Evolutionary conservation across 2,797 vertebrate genomes (phyloP).

Genomic region (Karalla daura): DNA sequence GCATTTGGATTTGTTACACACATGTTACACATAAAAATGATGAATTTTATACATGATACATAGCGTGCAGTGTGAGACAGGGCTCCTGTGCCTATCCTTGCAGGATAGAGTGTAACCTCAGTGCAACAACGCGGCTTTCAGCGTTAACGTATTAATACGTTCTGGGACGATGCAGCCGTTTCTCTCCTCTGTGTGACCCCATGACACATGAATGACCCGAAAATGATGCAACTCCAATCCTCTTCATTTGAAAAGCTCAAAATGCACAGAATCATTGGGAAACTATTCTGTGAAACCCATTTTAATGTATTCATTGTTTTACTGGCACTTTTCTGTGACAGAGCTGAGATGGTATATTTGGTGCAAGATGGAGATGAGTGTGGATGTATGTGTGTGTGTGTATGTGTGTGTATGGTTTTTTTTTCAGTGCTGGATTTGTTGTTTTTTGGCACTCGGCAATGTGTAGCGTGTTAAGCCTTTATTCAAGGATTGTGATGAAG

Average conservation of each 20-base stretch:
- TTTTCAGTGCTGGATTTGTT: background rate
- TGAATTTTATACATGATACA: background rate
- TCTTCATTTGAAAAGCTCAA: background rate
- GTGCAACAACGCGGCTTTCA: background rate
- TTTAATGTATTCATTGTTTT: background rate
- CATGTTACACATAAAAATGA: slow-evolving; percentile 1
- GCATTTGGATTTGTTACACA: slow-evolving; percentile 18
- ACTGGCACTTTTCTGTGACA: background rate
- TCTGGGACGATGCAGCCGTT: background rate
- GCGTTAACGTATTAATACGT: background rate
- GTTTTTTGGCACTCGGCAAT: background rate
- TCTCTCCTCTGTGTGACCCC: background rate
- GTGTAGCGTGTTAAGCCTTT: too few relatives aligned
- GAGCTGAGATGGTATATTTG: background rate
- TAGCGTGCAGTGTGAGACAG: too few relatives aligned
- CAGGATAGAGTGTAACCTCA: too few relatives aligned
- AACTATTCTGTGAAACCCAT: background rate
- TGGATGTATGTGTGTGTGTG: background rate
- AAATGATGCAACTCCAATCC: background rate
- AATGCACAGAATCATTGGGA: background rate
- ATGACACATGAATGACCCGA: background rate
- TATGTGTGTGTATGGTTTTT: background rate
- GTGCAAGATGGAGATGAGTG: background rate
- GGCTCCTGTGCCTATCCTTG: background rate
- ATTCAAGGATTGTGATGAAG: too few relatives aligned